A percentile compares a stretch with the other conserved stretches of the same genome.
Evolutionary conservation across 1,140 invertebrate genomes (phyloP).

Genomic region (Saxidomus purpurata): DNA sequence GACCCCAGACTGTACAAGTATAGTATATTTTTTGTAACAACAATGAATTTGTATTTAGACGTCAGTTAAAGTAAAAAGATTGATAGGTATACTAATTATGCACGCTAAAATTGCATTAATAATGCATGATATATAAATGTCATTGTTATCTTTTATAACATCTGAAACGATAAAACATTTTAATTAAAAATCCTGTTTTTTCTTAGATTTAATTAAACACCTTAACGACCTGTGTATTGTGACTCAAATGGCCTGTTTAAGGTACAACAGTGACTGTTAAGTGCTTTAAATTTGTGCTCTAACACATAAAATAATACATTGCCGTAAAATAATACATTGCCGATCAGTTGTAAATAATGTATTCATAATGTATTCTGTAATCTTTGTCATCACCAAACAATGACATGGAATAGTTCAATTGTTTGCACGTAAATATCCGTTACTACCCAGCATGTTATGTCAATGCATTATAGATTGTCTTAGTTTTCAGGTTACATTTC

Average conservation of each 20-base stretch:
- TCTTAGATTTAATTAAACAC: not conserved
- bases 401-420: conserved; percentile 14
- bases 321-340: not conserved
- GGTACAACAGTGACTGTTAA: not conserved
- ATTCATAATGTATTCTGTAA: conserved; percentile 27
- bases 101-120: too few species aligned
- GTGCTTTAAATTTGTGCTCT: not conserved
- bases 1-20: too few species aligned
- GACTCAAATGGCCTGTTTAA: too few species aligned
- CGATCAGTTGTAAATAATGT: conserved; percentile 3
- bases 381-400: conserved; percentile 15
- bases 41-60: too few species aligned
- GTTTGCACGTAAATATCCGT: not conserved
- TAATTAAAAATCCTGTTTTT: too few species aligned
- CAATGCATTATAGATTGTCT: not conserved
- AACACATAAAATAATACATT: conserved; percentile 2
- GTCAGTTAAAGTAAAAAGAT: too few species aligned
- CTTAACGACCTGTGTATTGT: not conserved
- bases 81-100: too few species aligned
- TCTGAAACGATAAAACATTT: too few species aligned
- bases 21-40: too few species aligned
- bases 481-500: not conserved
- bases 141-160: too few species aligned
- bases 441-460: conserved; percentile 7
- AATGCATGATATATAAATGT: too few species aligned